Percentiles rank a stretch among this genome's conserved stretches.
phyloP scores from a whole-genome alignment of 2,113 vertebrate genomes.

The Cranoglanis bouderius region DNA sequence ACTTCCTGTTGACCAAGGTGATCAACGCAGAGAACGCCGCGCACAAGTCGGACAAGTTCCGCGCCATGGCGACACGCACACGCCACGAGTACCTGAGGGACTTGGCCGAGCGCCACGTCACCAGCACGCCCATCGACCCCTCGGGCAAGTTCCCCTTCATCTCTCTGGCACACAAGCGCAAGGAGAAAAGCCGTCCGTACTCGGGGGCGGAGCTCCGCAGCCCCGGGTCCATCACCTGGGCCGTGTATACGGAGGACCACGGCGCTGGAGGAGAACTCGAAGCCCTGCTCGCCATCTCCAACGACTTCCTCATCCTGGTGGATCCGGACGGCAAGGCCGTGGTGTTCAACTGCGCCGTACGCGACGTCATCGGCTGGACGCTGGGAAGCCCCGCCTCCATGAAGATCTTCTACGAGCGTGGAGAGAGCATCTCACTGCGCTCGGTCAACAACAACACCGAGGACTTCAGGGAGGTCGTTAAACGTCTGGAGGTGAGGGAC shows the following conservation, averaged over 20 bases:
- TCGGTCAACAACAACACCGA: constrained; percentile 86
- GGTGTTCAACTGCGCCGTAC: constrained; percentile 93
- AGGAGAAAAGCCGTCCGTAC: constrained; percentile 91
- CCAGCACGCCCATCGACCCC: constrained; percentile 95
- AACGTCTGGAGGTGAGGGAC: constrained; percentile 89
- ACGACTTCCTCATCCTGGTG: constrained; percentile 89
- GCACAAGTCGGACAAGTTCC: constrained; percentile 97
- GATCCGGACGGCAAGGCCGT: constrained; percentile 91
- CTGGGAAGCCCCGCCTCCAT: constrained; percentile 85
- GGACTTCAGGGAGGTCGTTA: constrained; percentile 96
- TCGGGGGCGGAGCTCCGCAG: constrained; percentile 88
- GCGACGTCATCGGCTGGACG: constrained; percentile 96
- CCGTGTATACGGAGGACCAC: constrained; percentile 87
- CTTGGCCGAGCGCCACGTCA: constrained; percentile 95
- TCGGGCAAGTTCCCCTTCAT: constrained; percentile 98
- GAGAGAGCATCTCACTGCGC: constrained; percentile 88
- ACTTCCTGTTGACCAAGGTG: constrained; percentile 96
- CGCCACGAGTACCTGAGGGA: constrained; percentile 97
- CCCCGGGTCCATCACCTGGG: constrained; percentile 87
- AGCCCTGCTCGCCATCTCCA: constrained; percentile 88
- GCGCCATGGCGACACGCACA: constrained; percentile 95
- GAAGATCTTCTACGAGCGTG: constrained; percentile 95
- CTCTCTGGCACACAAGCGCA: constrained; percentile 94
- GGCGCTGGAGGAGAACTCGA: constrained; percentile 89
- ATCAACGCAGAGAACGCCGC: constrained; percentile 98